Base-by-base conservation (phyloP, 2,113 vertebrate species). In the Hydrolagus affinis region DNA sequence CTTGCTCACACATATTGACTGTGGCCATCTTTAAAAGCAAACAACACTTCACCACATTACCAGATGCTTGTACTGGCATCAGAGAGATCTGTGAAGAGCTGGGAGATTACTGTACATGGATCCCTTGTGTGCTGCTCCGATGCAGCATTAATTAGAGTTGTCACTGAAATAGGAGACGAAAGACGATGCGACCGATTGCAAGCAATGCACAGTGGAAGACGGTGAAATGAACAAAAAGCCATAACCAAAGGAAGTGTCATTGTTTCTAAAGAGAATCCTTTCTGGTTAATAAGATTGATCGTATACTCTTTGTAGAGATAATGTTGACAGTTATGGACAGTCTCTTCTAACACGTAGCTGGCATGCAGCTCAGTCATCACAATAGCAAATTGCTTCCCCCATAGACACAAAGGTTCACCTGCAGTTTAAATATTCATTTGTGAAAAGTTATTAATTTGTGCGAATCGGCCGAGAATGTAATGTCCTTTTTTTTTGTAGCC, bases 401-500 rank as follows among this genome's bases (percentile, higher is more conserved):
- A 21, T 23, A 3, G 25, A 21, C 60, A 85, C 32, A 77, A 28
- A 28, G 44, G 69, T 62, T 56, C 23, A 56, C 32, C 0, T 4
- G 25, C 12, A 64, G 60, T 66, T 11, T n/a, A 8, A 28, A 21
- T 60, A 28, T 83, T 62, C 11, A 59, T 56, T 78, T 28, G 23
- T 64, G 17, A 32, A n/a, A 85, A 64, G 15, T 28, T 85, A 11
- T 72, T 28, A 11, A 12, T 72, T 72, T 30, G 15, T 72, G 25
- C 11, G 60, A 62, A 59, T 60, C 62, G 11, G 25, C 57, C 14
- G 59, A 78, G 3, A 4, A 44, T 44, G 10, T 62, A 14, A 60
- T 70, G 86, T 77, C 25, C 86, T 56, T 89, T 60, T 87, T 89
- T 86, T 86, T 85, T 78, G 86, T 86, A 99, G 98, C 98, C 98